Percentiles rank a stretch among this genome's conserved stretches.
phyloP scores from a whole-genome alignment of 2,113 vertebrate genomes.

The Saimiri boliviensis region DNA sequence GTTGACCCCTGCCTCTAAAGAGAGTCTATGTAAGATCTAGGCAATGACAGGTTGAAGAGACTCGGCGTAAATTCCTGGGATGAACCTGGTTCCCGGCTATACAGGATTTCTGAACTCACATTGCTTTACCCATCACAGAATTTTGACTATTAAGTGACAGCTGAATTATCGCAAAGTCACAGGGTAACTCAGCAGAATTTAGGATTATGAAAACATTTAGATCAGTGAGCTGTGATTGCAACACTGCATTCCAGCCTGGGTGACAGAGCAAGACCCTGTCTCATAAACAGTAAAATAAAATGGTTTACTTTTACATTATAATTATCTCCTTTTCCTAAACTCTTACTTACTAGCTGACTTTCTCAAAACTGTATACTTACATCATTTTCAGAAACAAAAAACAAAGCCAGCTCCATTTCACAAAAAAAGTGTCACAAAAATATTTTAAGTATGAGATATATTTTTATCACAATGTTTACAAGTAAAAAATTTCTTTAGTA shows the following conservation, averaged over 20 bases:
- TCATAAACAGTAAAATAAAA: no score
- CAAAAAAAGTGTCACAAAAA: background rate
- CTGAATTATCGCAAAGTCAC: background rate
- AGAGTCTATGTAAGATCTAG: background rate
- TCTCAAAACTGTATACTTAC: background rate
- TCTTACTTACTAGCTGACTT: background rate
- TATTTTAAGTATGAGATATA: background rate
- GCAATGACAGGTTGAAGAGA: background rate
- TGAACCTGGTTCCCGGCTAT: fast-evolving
- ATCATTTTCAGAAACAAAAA: background rate
- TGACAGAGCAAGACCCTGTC: no score
- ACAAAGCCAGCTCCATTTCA: background rate
- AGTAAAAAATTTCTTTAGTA: background rate
- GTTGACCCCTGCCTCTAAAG: background rate
- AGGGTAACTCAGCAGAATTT: background rate
- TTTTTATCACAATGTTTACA: background rate
- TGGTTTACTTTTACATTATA: background rate
- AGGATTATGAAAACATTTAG: conserved; percentile 4
- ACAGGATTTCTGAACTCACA: background rate
- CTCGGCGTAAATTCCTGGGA: background rate
- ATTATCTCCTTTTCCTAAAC: background rate
- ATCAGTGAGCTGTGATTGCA: background rate
- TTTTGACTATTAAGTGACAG: background rate
- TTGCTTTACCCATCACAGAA: background rate
- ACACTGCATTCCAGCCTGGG: no score